phyloP scores from a whole-genome alignment of 2,113 vertebrate species.

The Smithornis capensis region DNA sequence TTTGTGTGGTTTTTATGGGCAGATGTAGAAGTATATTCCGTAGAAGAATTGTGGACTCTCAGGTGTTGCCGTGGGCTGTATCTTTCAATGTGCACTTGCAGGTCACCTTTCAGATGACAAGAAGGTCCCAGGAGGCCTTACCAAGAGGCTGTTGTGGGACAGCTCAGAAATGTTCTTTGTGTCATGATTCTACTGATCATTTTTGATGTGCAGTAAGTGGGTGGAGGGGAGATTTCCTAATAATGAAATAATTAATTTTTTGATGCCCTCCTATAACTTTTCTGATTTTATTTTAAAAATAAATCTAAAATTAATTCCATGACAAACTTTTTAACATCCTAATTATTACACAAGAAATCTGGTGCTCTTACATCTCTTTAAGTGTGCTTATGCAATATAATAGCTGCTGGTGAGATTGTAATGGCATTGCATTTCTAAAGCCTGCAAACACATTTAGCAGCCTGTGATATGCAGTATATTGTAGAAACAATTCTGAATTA shows the following conservation, averaged over 20 bases:
- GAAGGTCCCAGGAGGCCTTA: neutral
- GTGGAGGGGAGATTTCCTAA: neutral
- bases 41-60: neutral
- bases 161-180: neutral
- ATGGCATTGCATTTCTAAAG: neutral
- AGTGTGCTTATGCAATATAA: neutral
- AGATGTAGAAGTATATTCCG: neutral
- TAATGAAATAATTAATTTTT: neutral
- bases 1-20: neutral
- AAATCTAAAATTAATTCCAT: neutral
- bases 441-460: neutral
- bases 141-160: neutral
- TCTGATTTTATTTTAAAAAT: neutral
- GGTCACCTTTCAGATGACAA: neutral
- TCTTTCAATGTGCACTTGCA: neutral
- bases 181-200: neutral
- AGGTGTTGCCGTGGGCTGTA: neutral
- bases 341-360: neutral
- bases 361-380: neutral
- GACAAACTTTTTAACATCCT: neutral
- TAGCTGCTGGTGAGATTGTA: neutral
- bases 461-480: neutral
- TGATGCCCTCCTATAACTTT: neutral
- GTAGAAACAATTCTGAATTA: neutral
- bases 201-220: neutral